phyloP scores from a whole-genome alignment of 2,797 vertebrate species.

The Melopsittacus undulatus region DNA sequence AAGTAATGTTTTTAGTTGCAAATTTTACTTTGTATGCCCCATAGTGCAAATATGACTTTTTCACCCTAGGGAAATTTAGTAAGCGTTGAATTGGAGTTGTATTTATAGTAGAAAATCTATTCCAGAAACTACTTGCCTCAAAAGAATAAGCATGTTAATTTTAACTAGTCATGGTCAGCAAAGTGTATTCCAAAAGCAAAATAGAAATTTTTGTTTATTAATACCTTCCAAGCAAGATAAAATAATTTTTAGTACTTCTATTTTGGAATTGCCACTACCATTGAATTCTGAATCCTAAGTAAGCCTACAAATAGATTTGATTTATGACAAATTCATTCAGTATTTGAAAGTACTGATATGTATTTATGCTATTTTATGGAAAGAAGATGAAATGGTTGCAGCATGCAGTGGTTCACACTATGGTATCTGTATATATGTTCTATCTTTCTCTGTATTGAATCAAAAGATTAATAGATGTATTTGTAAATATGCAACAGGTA shows the following conservation, averaged over 20 bases:
- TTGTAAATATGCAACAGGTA: not conserved
- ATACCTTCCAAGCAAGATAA: not conserved
- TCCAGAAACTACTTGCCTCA: not conserved
- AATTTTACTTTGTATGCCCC: not conserved
- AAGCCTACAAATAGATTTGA: not conserved
- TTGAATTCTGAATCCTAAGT: not conserved
- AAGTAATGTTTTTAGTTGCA: not conserved
- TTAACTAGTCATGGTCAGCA: not conserved
- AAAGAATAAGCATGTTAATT: not conserved
- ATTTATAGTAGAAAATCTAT: not conserved
- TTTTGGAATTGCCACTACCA: not conserved
- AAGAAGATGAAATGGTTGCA: not conserved
- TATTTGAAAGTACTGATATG: not conserved
- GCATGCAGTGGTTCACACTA: not conserved
- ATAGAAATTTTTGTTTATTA: not conserved
- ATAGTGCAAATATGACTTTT: not conserved
- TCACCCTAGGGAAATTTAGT: not conserved
- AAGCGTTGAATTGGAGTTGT: not conserved
- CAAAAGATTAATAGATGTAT: not conserved
- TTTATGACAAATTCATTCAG: not conserved
- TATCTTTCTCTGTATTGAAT: not conserved
- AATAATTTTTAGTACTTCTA: not conserved
- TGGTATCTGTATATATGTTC: not conserved
- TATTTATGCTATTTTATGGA: not conserved
- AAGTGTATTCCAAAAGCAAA: conserved; percentile 10